These are phyloP conservation scores for Sphaerodactylus townsendi DNA, from an alignment of 2,113 vertebrate species.

Conservation along the genomic window DNA sequence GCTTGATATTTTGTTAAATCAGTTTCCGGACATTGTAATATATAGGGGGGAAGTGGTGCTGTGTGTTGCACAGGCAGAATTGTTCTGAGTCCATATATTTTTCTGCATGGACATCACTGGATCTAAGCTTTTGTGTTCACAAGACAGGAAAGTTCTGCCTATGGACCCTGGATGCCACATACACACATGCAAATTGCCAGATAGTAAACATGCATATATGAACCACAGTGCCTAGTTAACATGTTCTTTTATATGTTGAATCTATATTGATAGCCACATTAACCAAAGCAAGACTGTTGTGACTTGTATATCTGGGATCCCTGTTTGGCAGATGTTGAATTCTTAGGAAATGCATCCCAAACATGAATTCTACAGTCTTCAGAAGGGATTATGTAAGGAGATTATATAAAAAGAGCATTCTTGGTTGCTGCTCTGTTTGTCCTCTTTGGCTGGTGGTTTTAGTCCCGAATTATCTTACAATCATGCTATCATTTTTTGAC, in stretches of 20 bases:
- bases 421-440: background rate
- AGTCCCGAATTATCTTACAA: slow-evolving; percentile 18
- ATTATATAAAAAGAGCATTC: background rate
- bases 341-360: background rate
- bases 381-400: background rate
- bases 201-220: background rate
- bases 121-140: too few species aligned
- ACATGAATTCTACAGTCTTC: background rate
- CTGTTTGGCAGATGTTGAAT: slow-evolving; percentile 17
- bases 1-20: too few species aligned
- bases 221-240: too few species aligned
- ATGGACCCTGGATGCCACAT: too few species aligned
- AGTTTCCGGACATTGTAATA: too few species aligned
- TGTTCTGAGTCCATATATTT: too few species aligned
- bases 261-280: background rate
- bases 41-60: too few species aligned
- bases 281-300: background rate
- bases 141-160: background rate
- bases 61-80: too few species aligned
- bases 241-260: background rate
- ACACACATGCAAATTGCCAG: background rate
- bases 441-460: background rate
- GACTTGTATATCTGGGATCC: background rate
- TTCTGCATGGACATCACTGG: too few species aligned
- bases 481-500: slow-evolving; percentile 15